Base-by-base conservation (phyloP, 2,888 invertebrate species). In the Alitta virens region DNA sequence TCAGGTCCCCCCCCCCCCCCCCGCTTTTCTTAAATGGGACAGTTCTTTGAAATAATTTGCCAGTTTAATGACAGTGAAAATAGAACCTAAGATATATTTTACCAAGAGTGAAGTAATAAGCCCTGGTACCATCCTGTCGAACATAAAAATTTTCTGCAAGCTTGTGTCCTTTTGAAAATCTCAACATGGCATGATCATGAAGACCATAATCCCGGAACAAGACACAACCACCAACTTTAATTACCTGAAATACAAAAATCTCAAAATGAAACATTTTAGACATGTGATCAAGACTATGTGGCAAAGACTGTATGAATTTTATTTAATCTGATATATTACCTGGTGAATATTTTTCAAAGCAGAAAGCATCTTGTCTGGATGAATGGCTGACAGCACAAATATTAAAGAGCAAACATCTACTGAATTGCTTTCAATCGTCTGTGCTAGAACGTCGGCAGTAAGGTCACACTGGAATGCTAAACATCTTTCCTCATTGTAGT, bases 101-200 rank as follows among this genome's bases (percentile, higher is more conserved):
- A 68, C 67, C 69, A 51, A 56, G 56, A 16, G 67, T 27, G 51
- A 86, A 86, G 71, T 84, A 86, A 71, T 79, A 86, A 1, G 85
- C 84, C 87, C 94, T 88, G 0, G 97, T 98, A 0, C 96, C 96
- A 86, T 99, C 98, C 81, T 97, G 97, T 21, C 98, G 85, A 86
- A 94, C 91, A 78, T 98, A 99, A 72, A 95, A 91, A 78, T 94
- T 92, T 2, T 97, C 94, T 0, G 88, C 83, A 56, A 98, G 91
- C 82, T 97, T 96, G 77, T 92, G 90, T 0, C 95, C 96, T 0
- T 93, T 88, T 66, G 92, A 91, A 79, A 99, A 99, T 40, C 98
- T 85, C 56, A 98, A 78, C 84, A 97, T 96, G 0, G 98, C 93
- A 90, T 97, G 93, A 80, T 98, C 98, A 76, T 94, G 91, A 0